phyloP scores from a whole-genome alignment of 2,797 vertebrate genomes.

The Glyptemys insculpta region DNA sequence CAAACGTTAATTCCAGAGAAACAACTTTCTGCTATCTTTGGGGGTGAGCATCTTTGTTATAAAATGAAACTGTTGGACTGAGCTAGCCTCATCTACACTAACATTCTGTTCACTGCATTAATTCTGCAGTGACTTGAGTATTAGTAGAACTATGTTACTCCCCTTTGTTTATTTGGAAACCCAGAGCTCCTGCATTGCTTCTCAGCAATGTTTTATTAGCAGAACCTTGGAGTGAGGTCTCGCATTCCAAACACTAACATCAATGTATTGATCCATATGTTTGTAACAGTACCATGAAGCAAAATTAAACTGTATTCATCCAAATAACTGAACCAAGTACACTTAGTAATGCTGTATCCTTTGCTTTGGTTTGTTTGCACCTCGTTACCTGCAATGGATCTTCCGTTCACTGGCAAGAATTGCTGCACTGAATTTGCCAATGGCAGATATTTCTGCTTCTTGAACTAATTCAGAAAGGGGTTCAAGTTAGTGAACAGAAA shows the following conservation, averaged over 20 bases:
- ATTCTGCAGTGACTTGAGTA: constrained; percentile 70
- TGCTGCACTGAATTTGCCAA: not conserved
- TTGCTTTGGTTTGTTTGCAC: not conserved
- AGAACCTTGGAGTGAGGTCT: not conserved
- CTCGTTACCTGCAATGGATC: not conserved
- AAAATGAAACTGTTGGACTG: constrained; percentile 71
- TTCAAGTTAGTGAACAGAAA: not conserved
- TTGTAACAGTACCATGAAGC: not conserved
- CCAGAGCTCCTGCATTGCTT: not conserved
- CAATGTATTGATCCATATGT: not conserved
- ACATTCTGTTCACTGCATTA: constrained; percentile 75
- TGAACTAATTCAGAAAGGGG: not conserved
- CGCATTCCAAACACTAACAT: not conserved
- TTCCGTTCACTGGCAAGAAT: accelerated
- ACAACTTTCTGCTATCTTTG: constrained; percentile 60
- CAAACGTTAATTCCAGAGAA: constrained; percentile 62
- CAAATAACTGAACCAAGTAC: not conserved
- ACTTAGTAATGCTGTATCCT: not conserved
- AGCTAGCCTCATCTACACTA: constrained; percentile 62
- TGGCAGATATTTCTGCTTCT: accelerated
- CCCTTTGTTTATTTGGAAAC: constrained; percentile 57
- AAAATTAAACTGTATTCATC: accelerated
- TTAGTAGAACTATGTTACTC: constrained; percentile 66
- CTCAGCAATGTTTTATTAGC: not conserved
- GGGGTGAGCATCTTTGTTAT: constrained; percentile 67